Evolutionary conservation across 2,113 vertebrate genomes (phyloP), one percentile per base, ranked within the genome.

Genomic region (Microcebus griseorufus): DNA sequence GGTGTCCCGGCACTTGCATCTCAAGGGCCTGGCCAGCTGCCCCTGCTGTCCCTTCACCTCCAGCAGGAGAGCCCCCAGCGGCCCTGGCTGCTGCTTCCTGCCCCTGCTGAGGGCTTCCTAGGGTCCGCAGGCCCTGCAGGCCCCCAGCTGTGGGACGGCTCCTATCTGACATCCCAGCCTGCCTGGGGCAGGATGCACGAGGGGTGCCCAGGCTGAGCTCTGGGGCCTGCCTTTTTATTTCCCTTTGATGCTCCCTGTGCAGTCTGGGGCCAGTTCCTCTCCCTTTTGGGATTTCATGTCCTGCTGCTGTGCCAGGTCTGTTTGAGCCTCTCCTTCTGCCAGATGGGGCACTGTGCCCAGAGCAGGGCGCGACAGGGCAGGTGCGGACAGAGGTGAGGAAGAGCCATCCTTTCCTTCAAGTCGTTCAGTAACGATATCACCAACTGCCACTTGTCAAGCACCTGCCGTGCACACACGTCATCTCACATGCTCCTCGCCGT

Each of bases 51-150:
- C 1, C 93, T 90, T 95, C 75, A 51, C 6, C 73, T 81, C 88
- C 29, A 20, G 42, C 18, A 18, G 70, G 64, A 39, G 62, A 70
- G 60, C 76, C 69, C 39, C 84, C 65, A 1, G 4, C 0, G 11
- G 42, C 48, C 73, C 65, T 9, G 34, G 51, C 16, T 58, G 22
- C 91, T 83, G 82, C 87, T 97, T 94, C 76, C 94, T 72, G 39
- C 73, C 55, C 93, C 96, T 48, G 76, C 88, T 45, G 78, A 62
- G 84, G 88, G 32, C 67, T 85, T 79, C 93, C 81, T 5, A 16
- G 87, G n/a, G 58, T 78, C 89, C 25, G 13, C 10, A 37, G n/a
- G 53, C 53, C 62, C 80, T 37, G 64, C 25, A 11, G 84, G 82
- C 10, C 83, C 81, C 72, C 76, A 75, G 75, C 92, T 95, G 83